Evolutionary conservation across 2,113 vertebrate genomes (phyloP).

Genomic region (Cheirogaleus medius): DNA sequence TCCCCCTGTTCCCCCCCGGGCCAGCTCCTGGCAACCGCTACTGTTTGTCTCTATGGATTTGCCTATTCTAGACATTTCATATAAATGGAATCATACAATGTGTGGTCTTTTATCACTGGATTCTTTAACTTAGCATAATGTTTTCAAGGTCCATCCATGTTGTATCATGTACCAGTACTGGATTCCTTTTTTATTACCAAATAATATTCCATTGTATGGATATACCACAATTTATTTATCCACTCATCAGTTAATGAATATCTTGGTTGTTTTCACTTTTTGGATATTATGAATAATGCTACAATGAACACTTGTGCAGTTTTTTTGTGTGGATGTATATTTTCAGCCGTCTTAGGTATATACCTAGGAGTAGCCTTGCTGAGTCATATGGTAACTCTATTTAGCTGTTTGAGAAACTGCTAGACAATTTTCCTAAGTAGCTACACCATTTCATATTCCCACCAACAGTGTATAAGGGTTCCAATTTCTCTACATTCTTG

Average conservation of each 20-base stretch:
- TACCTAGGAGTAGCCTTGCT: not conserved
- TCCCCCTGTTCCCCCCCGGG: not conserved
- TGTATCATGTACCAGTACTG: not conserved
- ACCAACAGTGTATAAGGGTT: not conserved
- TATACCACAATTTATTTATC: not conserved
- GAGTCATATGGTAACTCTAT: not conserved
- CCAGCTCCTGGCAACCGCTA: not conserved
- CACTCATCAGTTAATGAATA: not conserved
- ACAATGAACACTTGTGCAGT: not conserved
- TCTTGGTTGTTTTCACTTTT: not conserved
- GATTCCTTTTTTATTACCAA: constrained; percentile 23
- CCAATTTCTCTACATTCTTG: not conserved
- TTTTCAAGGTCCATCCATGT: not conserved
- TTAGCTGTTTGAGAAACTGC: constrained; percentile 2
- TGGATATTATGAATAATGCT: not conserved
- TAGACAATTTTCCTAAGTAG: not conserved
- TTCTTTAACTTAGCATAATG: not conserved
- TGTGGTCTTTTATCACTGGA: not conserved
- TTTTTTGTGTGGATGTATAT: not conserved
- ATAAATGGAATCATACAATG: not conserved
- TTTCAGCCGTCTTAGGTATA: not conserved
- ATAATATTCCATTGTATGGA: not conserved
- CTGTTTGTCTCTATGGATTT: constrained; percentile 11
- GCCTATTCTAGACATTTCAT: not conserved
- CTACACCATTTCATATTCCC: not conserved